Evolutionary conservation across 2,888 invertebrate genomes (phyloP).

Genomic region (Tachina grossa): DNA sequence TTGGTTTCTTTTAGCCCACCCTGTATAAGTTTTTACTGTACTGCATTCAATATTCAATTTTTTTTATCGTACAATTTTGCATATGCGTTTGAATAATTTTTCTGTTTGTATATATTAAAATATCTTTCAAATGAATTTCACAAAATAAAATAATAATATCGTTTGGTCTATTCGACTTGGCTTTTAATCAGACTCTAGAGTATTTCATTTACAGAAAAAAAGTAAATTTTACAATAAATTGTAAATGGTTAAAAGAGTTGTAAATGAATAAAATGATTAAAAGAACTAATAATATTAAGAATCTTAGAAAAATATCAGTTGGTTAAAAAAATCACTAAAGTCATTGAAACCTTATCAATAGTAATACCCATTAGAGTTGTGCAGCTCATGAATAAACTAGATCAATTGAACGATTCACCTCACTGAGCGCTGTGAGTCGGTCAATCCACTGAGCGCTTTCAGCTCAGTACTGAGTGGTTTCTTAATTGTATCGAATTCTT

Average conservation of each 20-base stretch:
- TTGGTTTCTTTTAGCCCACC: too few relatives aligned
- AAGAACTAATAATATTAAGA: neutral
- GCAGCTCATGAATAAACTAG: too few relatives aligned
- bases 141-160: conserved; percentile 60
- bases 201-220: conserved; percentile 53
- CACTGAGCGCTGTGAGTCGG: too few relatives aligned
- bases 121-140: conserved; percentile 52
- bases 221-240: conserved; percentile 46
- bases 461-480: too few relatives aligned
- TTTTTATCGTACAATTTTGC: conserved; percentile 28
- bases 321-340: too few relatives aligned
- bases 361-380: too few relatives aligned
- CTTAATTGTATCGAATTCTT: too few relatives aligned
- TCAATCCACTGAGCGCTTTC: too few relatives aligned
- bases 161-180: conserved; percentile 47
- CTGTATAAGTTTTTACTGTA: conserved; percentile 32
- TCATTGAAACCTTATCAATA: too few relatives aligned
- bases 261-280: conserved; percentile 6
- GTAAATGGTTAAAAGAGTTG: neutral
- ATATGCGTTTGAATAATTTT: conserved; percentile 10
- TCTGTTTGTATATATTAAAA: conserved; percentile 7
- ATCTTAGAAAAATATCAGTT: neutral
- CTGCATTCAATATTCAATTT: conserved; percentile 4
- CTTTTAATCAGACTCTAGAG: conserved; percentile 57
- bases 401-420: too few relatives aligned